phyloP scores from a whole-genome alignment of 2,113 vertebrate genomes.

The Ciconia stormi region DNA sequence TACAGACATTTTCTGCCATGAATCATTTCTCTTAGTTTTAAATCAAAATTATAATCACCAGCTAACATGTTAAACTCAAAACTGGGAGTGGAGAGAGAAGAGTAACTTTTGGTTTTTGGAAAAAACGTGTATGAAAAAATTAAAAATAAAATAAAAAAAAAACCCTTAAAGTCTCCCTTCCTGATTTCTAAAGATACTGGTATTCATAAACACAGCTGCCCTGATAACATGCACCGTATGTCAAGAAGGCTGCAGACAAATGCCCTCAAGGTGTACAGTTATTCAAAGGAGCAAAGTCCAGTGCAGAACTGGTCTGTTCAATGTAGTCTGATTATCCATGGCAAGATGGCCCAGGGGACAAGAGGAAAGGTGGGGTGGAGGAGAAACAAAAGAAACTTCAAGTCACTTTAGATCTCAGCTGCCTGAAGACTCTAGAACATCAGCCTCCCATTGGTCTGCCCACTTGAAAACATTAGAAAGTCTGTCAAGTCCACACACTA shows the following conservation, averaged over 20 bases:
- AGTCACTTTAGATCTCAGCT: constrained; percentile 82
- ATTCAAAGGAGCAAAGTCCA: constrained; percentile 73
- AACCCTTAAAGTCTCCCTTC: constrained; percentile 65
- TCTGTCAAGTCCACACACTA: constrained; percentile 71
- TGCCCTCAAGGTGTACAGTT: constrained; percentile 74
- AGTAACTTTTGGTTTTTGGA: constrained; percentile 8
- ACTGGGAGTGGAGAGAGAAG: constrained; percentile 47
- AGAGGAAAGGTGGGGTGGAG: constrained; percentile 23
- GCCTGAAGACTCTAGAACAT: constrained; percentile 75
- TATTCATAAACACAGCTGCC: constrained; percentile 70
- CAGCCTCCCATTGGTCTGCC: constrained; percentile 73
- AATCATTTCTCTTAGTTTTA: constrained; percentile 44
- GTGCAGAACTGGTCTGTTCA: constrained; percentile 71
- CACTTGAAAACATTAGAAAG: constrained; percentile 71
- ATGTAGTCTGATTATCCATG: constrained; percentile 68
- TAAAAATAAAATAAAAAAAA: constrained; percentile 33
- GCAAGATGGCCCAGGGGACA: constrained; percentile 63
- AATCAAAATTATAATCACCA: not conserved
- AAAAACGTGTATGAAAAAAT: constrained; percentile 46
- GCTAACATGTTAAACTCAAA: constrained; percentile 2
- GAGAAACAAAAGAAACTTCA: constrained; percentile 70
- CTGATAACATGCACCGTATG: not conserved
- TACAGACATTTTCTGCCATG: constrained; percentile 58
- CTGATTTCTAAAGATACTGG: constrained; percentile 62
- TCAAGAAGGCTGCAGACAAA: constrained; percentile 62